A percentile compares a stretch with the other conserved stretches of the same genome.
Conservation (phyloP, 2,888 invertebrate genomes). For the Hydrotaea cyrtoneurina region DNA sequence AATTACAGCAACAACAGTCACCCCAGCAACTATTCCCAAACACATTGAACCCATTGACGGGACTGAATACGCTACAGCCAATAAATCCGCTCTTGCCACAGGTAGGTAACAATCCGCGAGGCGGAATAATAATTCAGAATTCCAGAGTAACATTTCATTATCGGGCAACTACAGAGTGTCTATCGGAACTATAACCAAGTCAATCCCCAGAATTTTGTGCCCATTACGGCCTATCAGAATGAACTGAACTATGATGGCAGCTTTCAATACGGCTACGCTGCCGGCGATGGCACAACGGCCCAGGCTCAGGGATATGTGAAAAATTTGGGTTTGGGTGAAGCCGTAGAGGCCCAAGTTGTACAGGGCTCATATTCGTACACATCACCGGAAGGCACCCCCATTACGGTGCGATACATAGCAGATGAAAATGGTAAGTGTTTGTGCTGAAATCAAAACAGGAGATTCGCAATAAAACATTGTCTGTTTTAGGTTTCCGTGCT, state of each 20-base stretch:
- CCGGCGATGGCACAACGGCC: conserved; percentile 89
- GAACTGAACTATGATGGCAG: conserved; percentile 80
- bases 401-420: conserved; percentile 86
- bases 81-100: conserved; percentile 71
- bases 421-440: conserved; percentile 86
- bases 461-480: neutral
- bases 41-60: conserved; percentile 64
- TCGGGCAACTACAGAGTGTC: conserved; percentile 55
- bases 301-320: conserved; percentile 90
- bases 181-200: conserved; percentile 77
- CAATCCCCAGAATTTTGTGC: conserved; percentile 78
- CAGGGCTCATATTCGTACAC: conserved; percentile 89
- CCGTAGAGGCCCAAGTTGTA: conserved; percentile 86
- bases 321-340: conserved; percentile 85
- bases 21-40: conserved; percentile 70
- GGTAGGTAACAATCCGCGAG: conserved; percentile 64
- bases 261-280: conserved; percentile 84
- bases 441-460: neutral
- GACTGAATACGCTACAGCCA: conserved; percentile 70
- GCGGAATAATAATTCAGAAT: no score
- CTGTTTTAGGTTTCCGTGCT: conserved; percentile 77
- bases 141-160: neutral
- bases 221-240: conserved; percentile 80
- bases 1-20: conserved; percentile 70
- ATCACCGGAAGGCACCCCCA: conserved; percentile 87